Evolutionary conservation across 2,113 vertebrate species (phyloP), one percentile per base, ranked within the genome.

Genomic region (Channa argus): DNA sequence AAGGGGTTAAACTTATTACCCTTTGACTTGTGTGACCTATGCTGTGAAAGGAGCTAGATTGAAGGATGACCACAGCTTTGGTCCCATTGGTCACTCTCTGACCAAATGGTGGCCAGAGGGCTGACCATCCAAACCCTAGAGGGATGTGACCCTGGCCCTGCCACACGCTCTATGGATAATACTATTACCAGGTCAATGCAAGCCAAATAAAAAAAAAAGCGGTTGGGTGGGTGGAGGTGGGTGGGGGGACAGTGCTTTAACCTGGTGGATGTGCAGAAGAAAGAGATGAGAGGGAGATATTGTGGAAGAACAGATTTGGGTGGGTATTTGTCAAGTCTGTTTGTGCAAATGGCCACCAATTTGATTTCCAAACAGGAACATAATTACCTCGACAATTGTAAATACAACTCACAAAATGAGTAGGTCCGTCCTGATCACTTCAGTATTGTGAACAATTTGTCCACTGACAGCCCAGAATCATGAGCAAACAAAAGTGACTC

Each of bases 1-100:
- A 2, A 82, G 85, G 94, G 95, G 93, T 93, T 96, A 96, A 97
- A 96, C 95, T 96, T 96, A 97, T 97, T 97, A 97, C 94, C 95
- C 96, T 96, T 94, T 96, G 96, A 91, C 96, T 94, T 90, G 82
- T 83, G 85, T 95, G 96, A 96, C 96, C 96, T 95, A 94, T 93
- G 90, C 92, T 92, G 93, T 95, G 94, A 91, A 95, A 93, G 93
- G 91, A 91, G 94, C 94, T 93, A 95, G 95, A 95, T 96, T 96
- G 96, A 97, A 95, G 91, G 92, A 95, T 96, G 96, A 95, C 95
- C 95, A 95, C 89, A 79, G 84, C 93, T 93, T 82, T 79, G 93
- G 94, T 93, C 94, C 90, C 82, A 91, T 86, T 96, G 95, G 95
- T 93, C 93, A 85, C 83, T 91, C 47, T 58, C 68, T 77, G 80